These are phyloP conservation scores for Athalia circularis DNA, from an alignment of 2,888 invertebrate genomes.

Conservation along the genomic window DNA sequence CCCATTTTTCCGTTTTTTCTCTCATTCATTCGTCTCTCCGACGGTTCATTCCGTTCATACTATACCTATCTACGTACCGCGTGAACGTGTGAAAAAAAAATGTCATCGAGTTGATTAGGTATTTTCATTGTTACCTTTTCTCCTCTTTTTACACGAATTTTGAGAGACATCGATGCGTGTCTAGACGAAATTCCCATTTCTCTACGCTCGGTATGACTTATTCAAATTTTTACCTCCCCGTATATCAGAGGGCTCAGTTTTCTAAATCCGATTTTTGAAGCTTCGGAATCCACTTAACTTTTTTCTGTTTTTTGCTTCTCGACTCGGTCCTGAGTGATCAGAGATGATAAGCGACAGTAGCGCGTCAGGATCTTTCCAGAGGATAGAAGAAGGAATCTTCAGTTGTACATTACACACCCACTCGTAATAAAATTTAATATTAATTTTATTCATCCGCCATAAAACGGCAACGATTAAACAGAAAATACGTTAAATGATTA, in stretches of 20 bases:
- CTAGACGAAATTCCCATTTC: background rate
- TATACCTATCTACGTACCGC: background rate
- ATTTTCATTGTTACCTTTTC: background rate
- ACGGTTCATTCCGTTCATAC: background rate
- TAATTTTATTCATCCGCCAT: no score
- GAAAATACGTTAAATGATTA: no score
- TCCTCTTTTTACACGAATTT: background rate
- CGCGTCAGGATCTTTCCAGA: no score
- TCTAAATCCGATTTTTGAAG: background rate
- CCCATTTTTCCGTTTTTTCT: background rate
- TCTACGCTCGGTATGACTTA: background rate
- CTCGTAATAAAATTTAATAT: no score
- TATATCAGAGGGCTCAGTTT: background rate
- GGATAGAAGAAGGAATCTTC: no score
- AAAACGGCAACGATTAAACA: no score
- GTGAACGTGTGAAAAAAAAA: conserved; percentile 39
- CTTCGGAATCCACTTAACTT: no score
- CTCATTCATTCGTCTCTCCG: background rate
- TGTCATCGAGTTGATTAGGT: conserved; percentile 22
- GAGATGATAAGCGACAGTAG: no score
- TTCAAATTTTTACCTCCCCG: background rate
- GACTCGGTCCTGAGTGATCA: no score
- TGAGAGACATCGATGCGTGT: conserved; percentile 35
- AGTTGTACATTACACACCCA: no score
- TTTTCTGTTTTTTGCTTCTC: no score